Evolutionary conservation across 64 coral and sea anemone species (phyloP), one percentile per base, ranked within the genome.

Genomic region (Acropora yongei): DNA sequence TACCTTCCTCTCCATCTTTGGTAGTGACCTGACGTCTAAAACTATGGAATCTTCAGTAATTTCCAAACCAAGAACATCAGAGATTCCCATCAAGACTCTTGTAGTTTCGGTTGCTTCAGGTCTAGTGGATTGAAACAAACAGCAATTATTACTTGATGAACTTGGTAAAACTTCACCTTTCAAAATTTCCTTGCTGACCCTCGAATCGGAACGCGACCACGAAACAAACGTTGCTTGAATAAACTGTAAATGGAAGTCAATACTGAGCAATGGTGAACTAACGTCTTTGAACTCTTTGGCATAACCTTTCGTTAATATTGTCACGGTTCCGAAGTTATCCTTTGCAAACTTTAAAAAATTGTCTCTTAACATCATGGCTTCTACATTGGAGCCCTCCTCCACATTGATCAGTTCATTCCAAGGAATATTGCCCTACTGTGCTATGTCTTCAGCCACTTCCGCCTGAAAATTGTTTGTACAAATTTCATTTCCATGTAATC

Each of bases 1-100:
- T 14, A 79, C 77, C 77, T 79, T 79, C 77, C 77, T 79, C 77
- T 79, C 77, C 45, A 80, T 57, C 19, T 80, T 80, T 80, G 78
- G 49, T 80, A 80, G 49, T 19, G 18, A 80, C 17, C 50, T 80
- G 78, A 57, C 78, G 58, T 58, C 49, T 80, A 80, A 19, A 80
- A 55, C 51, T 58, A 80, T 57, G 78, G 78, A 58, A 80, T 57
- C 78, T 60, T 58, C 78, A 80, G 78, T 80, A 55, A 80, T 58
- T 80, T 57, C 18, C 78, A 80, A 63, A 63, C 60, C 60, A 63
- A 63, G 60, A 63, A 63, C 60, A 78, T 78, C 76, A 78, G 76
- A 78, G 44, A 78, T 17, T 78, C 44, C 76, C 50, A 78, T 78
- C 76, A 78, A 78, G 6, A 78, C 11, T 78, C 76, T 78, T 78